These are phyloP conservation scores for Hydropsyche tenuis DNA, from an alignment of 1,140 invertebrate species.

Conservation along the genomic window DNA sequence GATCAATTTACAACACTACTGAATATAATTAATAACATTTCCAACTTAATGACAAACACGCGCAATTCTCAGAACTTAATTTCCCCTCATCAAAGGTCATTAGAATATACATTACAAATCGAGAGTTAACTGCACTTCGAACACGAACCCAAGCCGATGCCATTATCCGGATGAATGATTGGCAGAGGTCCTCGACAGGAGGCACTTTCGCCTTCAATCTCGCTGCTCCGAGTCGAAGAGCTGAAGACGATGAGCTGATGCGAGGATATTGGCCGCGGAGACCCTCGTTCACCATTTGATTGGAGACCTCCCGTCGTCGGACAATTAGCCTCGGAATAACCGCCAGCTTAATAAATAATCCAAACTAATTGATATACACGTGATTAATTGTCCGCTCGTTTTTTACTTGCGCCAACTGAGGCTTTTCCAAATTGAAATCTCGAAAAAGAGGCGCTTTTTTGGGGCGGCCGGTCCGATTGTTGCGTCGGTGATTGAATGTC, in stretches of 20 bases:
- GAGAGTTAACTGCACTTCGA: no score
- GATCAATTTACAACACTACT: no score
- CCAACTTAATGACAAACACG: no score
- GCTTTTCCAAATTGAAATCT: no score
- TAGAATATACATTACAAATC: no score
- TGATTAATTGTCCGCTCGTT: slow-evolving; percentile 13
- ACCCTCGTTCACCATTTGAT: slow-evolving; percentile 17
- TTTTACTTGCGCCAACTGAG: no score
- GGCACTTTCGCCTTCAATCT: slow-evolving; percentile 25
- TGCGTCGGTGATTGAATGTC: no score
- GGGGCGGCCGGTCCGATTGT: no score
- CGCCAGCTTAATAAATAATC: slow-evolving; percentile 26
- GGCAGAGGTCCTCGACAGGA: slow-evolving; percentile 11
- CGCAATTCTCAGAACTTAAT: no score
- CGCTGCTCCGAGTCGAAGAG: neutral
- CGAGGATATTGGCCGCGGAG: slow-evolving; percentile 13
- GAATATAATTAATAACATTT: no score
- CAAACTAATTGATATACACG: slow-evolving; percentile 24
- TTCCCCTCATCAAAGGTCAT: no score
- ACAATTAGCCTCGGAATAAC: slow-evolving; percentile 31
- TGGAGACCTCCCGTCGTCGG: slow-evolving; percentile 32
- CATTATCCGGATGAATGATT: slow-evolving; percentile 24
- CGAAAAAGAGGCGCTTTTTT: no score
- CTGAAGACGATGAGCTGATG: neutral
- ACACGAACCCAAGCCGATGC: neutral